Evolutionary conservation across 2,113 vertebrate species (phyloP).

Genomic region (Daubentonia madagascariensis): DNA sequence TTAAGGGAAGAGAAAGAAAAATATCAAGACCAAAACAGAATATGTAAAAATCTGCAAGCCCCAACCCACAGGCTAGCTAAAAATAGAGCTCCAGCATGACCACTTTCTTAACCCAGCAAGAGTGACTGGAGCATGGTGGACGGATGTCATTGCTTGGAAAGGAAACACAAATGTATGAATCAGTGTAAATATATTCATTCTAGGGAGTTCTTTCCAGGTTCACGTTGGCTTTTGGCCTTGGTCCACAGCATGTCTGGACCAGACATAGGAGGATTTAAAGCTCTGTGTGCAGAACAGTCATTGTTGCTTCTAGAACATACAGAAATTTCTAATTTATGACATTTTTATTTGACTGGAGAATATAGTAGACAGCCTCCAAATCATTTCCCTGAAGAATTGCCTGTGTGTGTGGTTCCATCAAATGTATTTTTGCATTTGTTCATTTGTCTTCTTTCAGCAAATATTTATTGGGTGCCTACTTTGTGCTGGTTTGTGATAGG

Average conservation of each 20-base stretch:
- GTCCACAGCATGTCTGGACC: not conserved
- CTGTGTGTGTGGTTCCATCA: not conserved
- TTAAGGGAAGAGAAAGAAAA: slow-evolving; percentile 40
- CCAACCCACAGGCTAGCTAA: slow-evolving; percentile 4
- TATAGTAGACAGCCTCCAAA: not conserved
- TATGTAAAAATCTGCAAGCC: not conserved
- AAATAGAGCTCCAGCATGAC: not conserved
- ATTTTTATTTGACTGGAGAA: slow-evolving; percentile 38
- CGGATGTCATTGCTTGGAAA: not conserved
- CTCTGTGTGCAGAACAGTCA: not conserved
- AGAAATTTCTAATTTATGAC: not conserved
- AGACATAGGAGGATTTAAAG: not conserved
- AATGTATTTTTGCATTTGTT: not conserved
- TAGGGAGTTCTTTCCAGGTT: not conserved
- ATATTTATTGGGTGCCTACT: not conserved
- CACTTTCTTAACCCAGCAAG: not conserved
- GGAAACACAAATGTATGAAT: not conserved
- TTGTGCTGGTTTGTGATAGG: not conserved
- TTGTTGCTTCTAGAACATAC: not conserved
- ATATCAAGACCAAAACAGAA: slow-evolving; percentile 23
- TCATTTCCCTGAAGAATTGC: not conserved
- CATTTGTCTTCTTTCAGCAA: not conserved
- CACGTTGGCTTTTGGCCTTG: not conserved
- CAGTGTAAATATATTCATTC: slow-evolving; percentile 43
- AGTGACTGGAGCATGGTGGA: not conserved